These are phyloP conservation scores for Delia radicum DNA, from an alignment of 1,140 invertebrate species.

Conservation along the genomic window DNA sequence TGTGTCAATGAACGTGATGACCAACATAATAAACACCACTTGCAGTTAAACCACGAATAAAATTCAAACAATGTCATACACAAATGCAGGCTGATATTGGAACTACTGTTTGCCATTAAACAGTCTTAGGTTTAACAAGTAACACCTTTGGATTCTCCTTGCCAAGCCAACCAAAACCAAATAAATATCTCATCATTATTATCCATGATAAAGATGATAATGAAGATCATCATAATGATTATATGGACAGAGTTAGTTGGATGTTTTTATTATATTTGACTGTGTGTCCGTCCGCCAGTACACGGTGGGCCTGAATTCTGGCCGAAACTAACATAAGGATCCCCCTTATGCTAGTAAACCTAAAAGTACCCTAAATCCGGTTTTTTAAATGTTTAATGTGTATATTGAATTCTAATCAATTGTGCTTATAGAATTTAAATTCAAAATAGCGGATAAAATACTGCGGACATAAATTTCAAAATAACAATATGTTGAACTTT, in stretches of 20 bases:
- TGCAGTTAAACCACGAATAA: background rate
- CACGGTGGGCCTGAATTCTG: too few species aligned
- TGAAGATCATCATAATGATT: background rate
- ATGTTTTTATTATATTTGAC: background rate
- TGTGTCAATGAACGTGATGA: constrained; percentile 18
- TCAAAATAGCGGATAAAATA: too few species aligned
- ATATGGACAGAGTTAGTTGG: background rate
- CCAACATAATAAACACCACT: constrained; percentile 6
- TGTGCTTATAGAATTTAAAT: too few species aligned
- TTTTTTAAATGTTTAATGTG: too few species aligned
- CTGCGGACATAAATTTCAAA: too few species aligned
- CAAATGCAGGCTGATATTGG: background rate
- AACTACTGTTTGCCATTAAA: background rate
- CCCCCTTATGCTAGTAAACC: too few species aligned
- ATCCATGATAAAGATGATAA: background rate
- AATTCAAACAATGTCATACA: background rate
- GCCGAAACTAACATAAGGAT: too few species aligned
- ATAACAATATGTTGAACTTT: too few species aligned
- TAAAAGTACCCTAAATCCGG: too few species aligned
- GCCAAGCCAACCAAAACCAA: background rate
- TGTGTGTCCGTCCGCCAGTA: background rate
- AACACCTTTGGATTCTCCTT: background rate
- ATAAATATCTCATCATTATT: background rate
- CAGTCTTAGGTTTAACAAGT: background rate
- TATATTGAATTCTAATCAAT: too few species aligned